These are phyloP conservation scores for Mirounga angustirostris DNA, from an alignment of 2,113 vertebrate species.

Conservation along the genomic window DNA sequence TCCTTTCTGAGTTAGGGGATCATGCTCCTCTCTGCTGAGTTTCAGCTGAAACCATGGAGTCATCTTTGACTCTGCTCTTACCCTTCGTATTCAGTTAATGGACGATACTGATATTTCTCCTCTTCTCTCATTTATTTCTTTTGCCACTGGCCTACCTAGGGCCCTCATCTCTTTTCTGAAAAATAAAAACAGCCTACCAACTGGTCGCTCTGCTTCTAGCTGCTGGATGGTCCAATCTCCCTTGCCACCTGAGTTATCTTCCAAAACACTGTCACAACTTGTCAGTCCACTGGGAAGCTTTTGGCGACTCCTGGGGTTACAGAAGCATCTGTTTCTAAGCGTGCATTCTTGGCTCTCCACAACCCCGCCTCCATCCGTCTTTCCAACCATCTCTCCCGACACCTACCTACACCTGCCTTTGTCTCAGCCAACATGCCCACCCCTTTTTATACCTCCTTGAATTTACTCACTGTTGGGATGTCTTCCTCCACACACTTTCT, in stretches of 20 bases:
- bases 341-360: not conserved
- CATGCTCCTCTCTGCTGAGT: not conserved
- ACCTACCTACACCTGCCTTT: not conserved
- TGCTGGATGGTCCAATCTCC: not conserved
- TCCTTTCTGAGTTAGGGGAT: not conserved
- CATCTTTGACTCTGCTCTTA: not conserved
- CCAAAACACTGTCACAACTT: not conserved
- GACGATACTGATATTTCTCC: not conserved
- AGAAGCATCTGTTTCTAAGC: not conserved
- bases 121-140: not conserved
- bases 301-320: not conserved
- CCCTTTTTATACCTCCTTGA: not conserved
- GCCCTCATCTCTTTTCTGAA: not conserved
- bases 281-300: not conserved
- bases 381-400: rapidly evolving
- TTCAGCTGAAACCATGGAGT: not conserved
- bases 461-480: not conserved
- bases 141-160: not conserved
- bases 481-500: not conserved
- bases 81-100: not conserved
- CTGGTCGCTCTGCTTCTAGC: not conserved
- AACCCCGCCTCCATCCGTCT: not conserved
- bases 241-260: not conserved
- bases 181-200: not conserved
- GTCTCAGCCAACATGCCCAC: not conserved